Base-by-base conservation (phyloP, 53 echinoderm and acorn worm genomes). In the Astropecten irregularis region DNA sequence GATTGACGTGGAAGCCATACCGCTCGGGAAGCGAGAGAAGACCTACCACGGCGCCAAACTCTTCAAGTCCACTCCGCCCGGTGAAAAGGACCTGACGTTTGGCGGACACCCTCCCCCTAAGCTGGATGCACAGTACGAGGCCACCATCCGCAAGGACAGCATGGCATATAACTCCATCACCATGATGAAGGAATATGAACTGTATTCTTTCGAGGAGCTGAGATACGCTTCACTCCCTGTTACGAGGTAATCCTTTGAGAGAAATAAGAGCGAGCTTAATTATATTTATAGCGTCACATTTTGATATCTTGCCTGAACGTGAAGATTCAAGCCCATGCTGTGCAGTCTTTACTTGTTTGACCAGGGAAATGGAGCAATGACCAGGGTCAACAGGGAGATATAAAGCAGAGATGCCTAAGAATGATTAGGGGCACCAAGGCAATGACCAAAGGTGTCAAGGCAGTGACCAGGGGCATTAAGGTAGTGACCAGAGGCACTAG, bases 141-240 rank as follows among this genome's bases (percentile, higher is more conserved):
- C 96, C 2, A 91, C 91, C 23, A 84, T 93, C 29, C 83, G 95
- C 39, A 81, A 90, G 42, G 93, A 91, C 57, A 88, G 88, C 63
- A 91, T 87, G 54, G 84, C 87, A 15, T 96, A 96, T 35, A 93
- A 89, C 53, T 96, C 96, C 20, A 93, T 96, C 66, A 96, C 96
- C 16, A 91, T 96, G 93, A 96, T 96, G 96, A 96, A 93, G 49
- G 96, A 91, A n/a, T 96, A 96, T 76, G 93, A 96, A 60, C 74
- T 89, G 51, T 96, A 93, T 66, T 96, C 96, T 11, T 96, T 96
- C 91, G 96, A 96, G 66, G 96, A 96, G 71, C 76, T 96, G 32
- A 51, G 96, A 50, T 86, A 93, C 59, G 96, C 96, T 11, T 93
- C 89, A 23, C 82, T 93, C 22, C 93, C 96, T 9, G 86, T 89